Percentiles rank a stretch among this genome's conserved stretches.
Conservation (phyloP, 2,888 invertebrate genomes). For the Neoscelio sp. region DNA sequence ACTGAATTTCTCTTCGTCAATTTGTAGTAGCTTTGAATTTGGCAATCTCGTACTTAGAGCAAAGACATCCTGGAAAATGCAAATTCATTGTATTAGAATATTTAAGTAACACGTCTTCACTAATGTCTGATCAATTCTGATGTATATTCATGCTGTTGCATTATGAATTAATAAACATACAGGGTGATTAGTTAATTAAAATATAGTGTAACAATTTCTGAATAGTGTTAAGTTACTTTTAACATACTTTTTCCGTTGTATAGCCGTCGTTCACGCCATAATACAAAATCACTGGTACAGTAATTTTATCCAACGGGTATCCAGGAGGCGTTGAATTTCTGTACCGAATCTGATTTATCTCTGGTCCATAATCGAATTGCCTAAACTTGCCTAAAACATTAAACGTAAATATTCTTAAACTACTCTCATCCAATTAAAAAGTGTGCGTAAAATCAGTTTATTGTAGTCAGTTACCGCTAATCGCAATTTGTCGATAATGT, state of each 20-base stretch:
- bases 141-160: no score
- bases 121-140: no score
- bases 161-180: no score
- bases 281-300: slow-evolving; percentile 51
- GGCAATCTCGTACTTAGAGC: slow-evolving; percentile 45
- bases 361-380: slow-evolving; percentile 41
- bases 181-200: no score
- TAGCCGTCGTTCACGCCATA: slow-evolving; percentile 59
- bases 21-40: slow-evolving; percentile 46
- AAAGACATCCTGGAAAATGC: slow-evolving; percentile 55
- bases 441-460: no score
- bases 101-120: no score
- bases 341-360: slow-evolving; percentile 29
- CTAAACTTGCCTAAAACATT: slow-evolving; percentile 48
- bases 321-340: slow-evolving; percentile 13
- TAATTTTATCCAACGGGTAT: slow-evolving; percentile 57
- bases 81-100: slow-evolving; percentile 6
- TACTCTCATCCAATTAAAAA: no score
- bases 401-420: no score
- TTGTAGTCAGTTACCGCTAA: slow-evolving; percentile 75
- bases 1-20: slow-evolving; percentile 56
- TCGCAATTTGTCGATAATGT: slow-evolving; percentile 76
- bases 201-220: no score
- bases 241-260: slow-evolving; percentile 45
- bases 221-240: no score